A percentile compares a stretch with the other conserved stretches of the same genome.
Conservation (phyloP, 1,140 invertebrate species). For the Heliconius hermathena region DNA sequence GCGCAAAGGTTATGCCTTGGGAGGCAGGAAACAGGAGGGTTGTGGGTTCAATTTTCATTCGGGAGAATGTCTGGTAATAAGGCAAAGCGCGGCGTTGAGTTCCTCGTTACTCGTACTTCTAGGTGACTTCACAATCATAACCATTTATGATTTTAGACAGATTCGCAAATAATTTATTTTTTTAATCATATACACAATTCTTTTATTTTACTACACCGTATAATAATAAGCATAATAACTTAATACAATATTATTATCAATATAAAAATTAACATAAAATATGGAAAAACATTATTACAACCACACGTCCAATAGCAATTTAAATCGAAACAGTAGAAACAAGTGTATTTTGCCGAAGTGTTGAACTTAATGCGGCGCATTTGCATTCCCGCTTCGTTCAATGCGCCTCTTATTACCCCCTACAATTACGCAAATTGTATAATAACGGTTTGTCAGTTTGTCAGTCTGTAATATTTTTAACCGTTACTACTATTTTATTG, state of each 20-base stretch:
- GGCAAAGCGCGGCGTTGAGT: too few relatives aligned
- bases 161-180: too few relatives aligned
- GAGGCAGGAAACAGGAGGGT: too few relatives aligned
- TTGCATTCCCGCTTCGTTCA: constrained; percentile 51
- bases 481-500: constrained; percentile 20
- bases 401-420: constrained; percentile 50
- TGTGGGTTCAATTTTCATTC: not conserved
- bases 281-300: not conserved
- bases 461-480: constrained; percentile 39
- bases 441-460: constrained; percentile 53
- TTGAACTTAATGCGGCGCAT: constrained; percentile 28
- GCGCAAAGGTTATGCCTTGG: too few relatives aligned
- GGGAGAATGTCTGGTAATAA: not conserved
- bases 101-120: too few relatives aligned
- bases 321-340: constrained; percentile 4
- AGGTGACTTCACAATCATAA: too few relatives aligned
- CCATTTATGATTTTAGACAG: too few relatives aligned
- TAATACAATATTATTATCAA: too few relatives aligned
- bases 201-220: too few relatives aligned
- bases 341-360: constrained; percentile 27
- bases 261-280: not conserved
- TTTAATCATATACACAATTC: too few relatives aligned
- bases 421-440: constrained; percentile 66
- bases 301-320: not conserved
- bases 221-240: too few relatives aligned